Base-by-base conservation (phyloP, 2,113 vertebrate genomes). In the Stigmatopora argus region DNA sequence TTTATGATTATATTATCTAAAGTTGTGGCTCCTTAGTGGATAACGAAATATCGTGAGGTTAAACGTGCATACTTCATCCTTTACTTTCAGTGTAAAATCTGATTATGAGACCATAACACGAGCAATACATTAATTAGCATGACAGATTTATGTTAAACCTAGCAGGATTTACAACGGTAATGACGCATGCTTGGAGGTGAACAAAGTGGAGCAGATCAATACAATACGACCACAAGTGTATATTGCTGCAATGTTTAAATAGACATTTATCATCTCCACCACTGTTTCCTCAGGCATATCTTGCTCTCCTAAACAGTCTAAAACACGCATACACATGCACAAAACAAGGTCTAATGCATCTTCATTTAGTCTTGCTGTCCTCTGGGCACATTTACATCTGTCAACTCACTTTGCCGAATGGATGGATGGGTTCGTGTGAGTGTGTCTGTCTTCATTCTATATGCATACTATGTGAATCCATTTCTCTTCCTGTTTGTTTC, bases 381-480 rank as follows among this genome's bases (percentile, higher is more conserved):
- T 84, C 80, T 81, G 79, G 83, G 81, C 78, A 85, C 86, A 87
- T 89, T 87, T 89, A 85, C 87, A 89, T 87, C 83, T 89, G 87
- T 86, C 86, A 87, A 69, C 80, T 74, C 71, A 62, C 74, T 64
- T 75, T 82, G 75, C 74, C 78, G 62, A 85, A 79, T 85, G 86
- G 80, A 87, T 87, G 83, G 78, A 82, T 87, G 64, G 38, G 66
- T 34, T 69, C 62, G 60, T 48, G 62, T 48, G 52, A 4, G 70
- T 62, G 59, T 66, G 65, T 78, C 57, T 74, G 18, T 67, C 66
- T 78, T 78, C 31, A 66, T 69, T 52, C 48, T 68, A 66, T 58
- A 67, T 45, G 58, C 73, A 62, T 76, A 31, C 26, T 31, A 53
- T 64, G 45, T 67, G 49, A 61, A 67, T 72, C 59, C 62, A 81